Base-by-base conservation (phyloP, 2,113 vertebrate species). In the Cavia porcellus region DNA sequence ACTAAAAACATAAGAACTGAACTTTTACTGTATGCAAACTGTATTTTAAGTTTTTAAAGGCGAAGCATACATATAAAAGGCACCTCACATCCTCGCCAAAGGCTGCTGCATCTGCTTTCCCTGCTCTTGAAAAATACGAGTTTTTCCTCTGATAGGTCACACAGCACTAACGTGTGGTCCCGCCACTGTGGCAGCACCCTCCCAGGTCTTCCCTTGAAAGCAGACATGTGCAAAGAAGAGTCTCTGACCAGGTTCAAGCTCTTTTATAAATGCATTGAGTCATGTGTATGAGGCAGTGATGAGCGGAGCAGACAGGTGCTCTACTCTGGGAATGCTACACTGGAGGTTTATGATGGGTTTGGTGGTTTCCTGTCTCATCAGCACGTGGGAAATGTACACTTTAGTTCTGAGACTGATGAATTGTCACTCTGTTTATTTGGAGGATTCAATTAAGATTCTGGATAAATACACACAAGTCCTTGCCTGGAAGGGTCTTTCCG, bases 211-310 rank as follows among this genome's bases (percentile, higher is more conserved):
- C 7, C 14, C 28, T 50, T 82, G 24, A 11, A 12, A 17, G 28
- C 6, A 8, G 35, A 47, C 1, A 0, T 4, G 19, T 2, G 42
- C 11, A 35, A 3, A 22, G 2, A 24, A 24, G 1, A 19, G 5
- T 3, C n/a, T 3, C 32, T 4, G 28, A 32, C 14, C 50, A 84
- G 6, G 50, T 22, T 35, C 24, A 0, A 24, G 17, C 1, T 91
- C 52, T 62, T 85, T 88, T n/a, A 14, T 12, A 4, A 55, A 38
- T 0, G 17, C 42, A 14, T 10, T 12, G 10, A 52, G 42, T 24
- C 50, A 0, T 0, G 15, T 14, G 45, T 77, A 62, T 47, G 52
- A 38, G 28, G 7, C 19, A 35, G 38, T 1, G 6, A 62, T 2
- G 30, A 55, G 17, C 5, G 38, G 88, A 22, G 42, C 70, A 81